phyloP scores from a whole-genome alignment of 2,113 vertebrate species.

The Silurus meridionalis region DNA sequence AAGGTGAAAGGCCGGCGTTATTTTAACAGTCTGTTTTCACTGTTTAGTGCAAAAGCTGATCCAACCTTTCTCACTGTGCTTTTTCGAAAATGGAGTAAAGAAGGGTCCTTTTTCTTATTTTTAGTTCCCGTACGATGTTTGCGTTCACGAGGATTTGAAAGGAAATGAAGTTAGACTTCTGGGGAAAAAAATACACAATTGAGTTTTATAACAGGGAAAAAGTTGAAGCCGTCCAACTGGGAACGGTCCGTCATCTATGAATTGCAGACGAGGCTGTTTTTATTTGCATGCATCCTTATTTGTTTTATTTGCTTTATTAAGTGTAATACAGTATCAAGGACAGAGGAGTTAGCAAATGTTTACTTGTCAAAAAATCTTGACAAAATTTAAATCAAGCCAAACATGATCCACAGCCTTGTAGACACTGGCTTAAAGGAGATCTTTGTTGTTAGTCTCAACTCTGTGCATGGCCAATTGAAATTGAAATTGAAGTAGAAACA shows the following conservation, averaged over 20 bases:
- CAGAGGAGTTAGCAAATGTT: not conserved
- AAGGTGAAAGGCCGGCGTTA: conserved; percentile 54
- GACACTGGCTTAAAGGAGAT: not conserved
- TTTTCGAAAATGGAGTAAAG: conserved; percentile 40
- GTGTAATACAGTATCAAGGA: not conserved
- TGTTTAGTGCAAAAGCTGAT: conserved; percentile 46
- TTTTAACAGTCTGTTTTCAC: conserved; percentile 56
- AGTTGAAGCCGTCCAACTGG: conserved; percentile 50
- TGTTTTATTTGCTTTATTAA: conserved; percentile 11
- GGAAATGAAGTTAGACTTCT: conserved; percentile 55
- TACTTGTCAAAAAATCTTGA: not conserved
- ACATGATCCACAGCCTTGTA: not conserved
- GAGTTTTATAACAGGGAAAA: conserved; percentile 54
- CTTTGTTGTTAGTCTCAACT: not conserved
- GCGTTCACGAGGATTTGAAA: conserved; percentile 49
- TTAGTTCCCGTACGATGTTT: conserved; percentile 47
- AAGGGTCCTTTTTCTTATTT: conserved; percentile 46
- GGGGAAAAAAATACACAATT: conserved; percentile 50
- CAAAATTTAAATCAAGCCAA: not conserved
- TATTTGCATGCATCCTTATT: conserved; percentile 38
- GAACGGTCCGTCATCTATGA: conserved; percentile 43
- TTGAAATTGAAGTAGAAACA: not conserved
- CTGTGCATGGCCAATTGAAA: not conserved
- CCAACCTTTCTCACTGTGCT: conserved; percentile 37
- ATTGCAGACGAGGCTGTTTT: conserved; percentile 43